Conservation (phyloP, 2,888 invertebrate genomes). For the Antheraea yamamai region DNA sequence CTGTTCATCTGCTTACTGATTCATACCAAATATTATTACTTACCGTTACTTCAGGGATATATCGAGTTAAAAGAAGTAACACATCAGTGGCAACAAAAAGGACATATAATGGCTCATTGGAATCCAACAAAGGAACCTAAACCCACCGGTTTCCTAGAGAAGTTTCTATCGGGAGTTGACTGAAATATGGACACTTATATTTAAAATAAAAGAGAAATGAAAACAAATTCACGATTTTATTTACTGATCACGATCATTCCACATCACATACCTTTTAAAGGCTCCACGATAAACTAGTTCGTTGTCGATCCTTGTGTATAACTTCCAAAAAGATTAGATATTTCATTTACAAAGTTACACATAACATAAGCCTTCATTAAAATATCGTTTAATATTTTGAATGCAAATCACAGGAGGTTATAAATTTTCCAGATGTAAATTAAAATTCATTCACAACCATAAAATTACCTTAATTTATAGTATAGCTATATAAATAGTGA, state of each 20-base stretch:
- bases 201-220: conserved; percentile 35
- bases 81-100: conserved; percentile 92
- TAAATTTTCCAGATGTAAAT: conserved; percentile 26
- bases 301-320: conserved; percentile 1
- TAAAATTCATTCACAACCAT: conserved; percentile 63
- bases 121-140: conserved; percentile 89
- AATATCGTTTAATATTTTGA: conserved; percentile 19
- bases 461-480: conserved; percentile 44
- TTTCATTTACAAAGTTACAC: conserved; percentile 10
- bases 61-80: conserved; percentile 95
- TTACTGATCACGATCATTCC: conserved; percentile 68
- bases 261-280: conserved; percentile 67
- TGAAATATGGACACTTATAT: conserved; percentile 27
- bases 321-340: background rate
- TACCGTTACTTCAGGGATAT: conserved; percentile 86
- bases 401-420: conserved; percentile 10
- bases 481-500: background rate
- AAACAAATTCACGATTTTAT: conserved; percentile 64
- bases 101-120: conserved; percentile 92
- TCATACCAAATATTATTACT: background rate
- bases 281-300: conserved; percentile 33
- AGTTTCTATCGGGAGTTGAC: conserved; percentile 87
- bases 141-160: conserved; percentile 93
- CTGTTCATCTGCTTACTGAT: background rate
- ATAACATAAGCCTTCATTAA: background rate